phyloP scores from a whole-genome alignment of 2,113 vertebrate species.

The Tamias sibiricus region DNA sequence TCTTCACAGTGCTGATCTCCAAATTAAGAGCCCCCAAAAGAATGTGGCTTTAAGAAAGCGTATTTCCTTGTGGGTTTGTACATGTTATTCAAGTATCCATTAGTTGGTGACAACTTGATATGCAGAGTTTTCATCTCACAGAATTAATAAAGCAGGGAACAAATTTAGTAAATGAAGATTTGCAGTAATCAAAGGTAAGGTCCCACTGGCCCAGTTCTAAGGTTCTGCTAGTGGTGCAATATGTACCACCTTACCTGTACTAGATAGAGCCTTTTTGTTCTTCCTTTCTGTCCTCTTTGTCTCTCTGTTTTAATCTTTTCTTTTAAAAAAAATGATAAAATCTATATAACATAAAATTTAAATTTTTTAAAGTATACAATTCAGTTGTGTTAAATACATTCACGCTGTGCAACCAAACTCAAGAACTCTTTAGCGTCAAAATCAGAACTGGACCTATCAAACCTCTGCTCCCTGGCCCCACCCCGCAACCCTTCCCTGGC shows the following conservation, averaged over 20 bases:
- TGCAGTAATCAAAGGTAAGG: constrained; percentile 56
- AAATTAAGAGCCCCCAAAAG: background rate
- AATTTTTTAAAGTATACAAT: background rate
- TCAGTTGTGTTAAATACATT: background rate
- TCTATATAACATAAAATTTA: background rate
- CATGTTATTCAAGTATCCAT: constrained; percentile 56
- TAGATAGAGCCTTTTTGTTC: background rate
- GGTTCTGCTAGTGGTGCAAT: constrained; percentile 53
- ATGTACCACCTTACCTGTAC: background rate
- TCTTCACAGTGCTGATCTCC: background rate
- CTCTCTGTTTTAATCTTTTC: background rate
- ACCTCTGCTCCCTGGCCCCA: background rate
- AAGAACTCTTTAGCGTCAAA: constrained; percentile 13
- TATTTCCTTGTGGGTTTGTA: constrained; percentile 41
- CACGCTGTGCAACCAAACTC: background rate
- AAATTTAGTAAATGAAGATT: constrained; percentile 67
- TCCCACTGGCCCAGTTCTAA: constrained; percentile 20
- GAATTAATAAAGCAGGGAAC: constrained; percentile 74
- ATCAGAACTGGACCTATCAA: background rate
- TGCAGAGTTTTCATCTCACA: constrained; percentile 60
- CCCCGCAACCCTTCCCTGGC: too few species aligned
- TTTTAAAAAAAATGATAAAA: background rate
- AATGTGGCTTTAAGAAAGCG: constrained; percentile 33
- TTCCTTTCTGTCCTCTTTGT: background rate
- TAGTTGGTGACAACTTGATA: constrained; percentile 59